These are phyloP conservation scores for Odontomachus brunneus DNA, from an alignment of 1,140 invertebrate species.

Conservation along the genomic window DNA sequence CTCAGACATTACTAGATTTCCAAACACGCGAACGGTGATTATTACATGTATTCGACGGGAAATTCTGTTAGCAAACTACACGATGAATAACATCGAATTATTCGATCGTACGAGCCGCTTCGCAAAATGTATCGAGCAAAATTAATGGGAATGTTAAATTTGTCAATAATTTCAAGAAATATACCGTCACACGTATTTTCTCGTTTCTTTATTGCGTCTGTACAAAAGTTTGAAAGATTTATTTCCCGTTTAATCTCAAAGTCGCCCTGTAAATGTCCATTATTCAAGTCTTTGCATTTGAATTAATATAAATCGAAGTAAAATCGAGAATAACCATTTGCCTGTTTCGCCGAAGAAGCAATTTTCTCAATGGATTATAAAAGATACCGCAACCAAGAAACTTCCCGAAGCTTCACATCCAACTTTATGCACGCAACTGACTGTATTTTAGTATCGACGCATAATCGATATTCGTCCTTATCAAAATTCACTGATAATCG, in stretches of 20 bases:
- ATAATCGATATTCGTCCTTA: background rate
- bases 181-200: background rate
- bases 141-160: constrained; percentile 6
- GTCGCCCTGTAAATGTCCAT: background rate
- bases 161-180: background rate
- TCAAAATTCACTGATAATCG: constrained; percentile 13
- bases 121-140: background rate
- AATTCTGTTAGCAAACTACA: constrained; percentile 20
- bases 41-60: background rate
- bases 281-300: background rate
- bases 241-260: background rate
- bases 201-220: background rate
- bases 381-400: background rate
- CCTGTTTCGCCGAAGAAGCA: background rate
- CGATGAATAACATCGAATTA: constrained; percentile 14
- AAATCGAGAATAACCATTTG: background rate
- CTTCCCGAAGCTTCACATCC: background rate
- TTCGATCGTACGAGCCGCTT: background rate
- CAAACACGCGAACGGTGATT: background rate
- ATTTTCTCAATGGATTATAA: background rate
- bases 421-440: background rate
- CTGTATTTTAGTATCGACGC: background rate
- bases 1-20: constrained; percentile 1
- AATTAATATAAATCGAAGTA: constrained; percentile 15
- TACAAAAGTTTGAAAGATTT: background rate